Base-by-base conservation (phyloP, 1,140 invertebrate species). In the Camponotus floridanus region DNA sequence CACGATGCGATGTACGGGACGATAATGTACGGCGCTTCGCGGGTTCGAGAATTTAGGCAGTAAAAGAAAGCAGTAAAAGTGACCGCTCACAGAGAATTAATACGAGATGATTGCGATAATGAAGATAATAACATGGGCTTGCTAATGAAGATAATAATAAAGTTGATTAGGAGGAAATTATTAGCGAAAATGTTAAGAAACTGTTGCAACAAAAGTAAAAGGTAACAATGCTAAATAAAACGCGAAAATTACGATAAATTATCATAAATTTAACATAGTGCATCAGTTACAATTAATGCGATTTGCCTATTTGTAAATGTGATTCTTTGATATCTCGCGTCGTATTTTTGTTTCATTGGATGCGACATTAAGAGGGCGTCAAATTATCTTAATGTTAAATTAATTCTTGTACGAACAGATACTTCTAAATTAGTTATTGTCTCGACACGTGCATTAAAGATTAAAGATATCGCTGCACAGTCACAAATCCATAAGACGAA, bases 41-140 rank as follows among this genome's bases (percentile, higher is more conserved):
- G 9, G 48, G 42, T 57, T 55, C 9, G 15, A 70, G 51, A 42
- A 70, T 70, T 70, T 57, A 57, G 36, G 36, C 21, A 55, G 15
- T 79, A 55, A 79, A 79, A 51, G 8, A 6, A 36, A 5, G 9
- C 61, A 39, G 13, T 70, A 80, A 80, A 80, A 80, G 48, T 80
- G 45, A 45, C 51, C 39, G 33, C 9, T 33, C n/a, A 15, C 48
- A 9, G 18, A 6, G 9, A 15, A 70, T 57, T 70, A 36, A 70
- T 57, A 45, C 21, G 36, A 36, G 7, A 9, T 11, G 57, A 13
- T 45, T 71, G 3, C 15, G 39, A 73, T 48, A 73, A 83, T 62
- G 45, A 83, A 73, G 36, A 59, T 59, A 70, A 62, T 83, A 48
- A 26, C 13, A 71, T 18, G 26, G 15, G n/a, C 15, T 59, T 73